Percentiles rank a stretch among this genome's conserved stretches.
phyloP scores from a whole-genome alignment of 2,113 vertebrate genomes.

The Microcebus jonahi region DNA sequence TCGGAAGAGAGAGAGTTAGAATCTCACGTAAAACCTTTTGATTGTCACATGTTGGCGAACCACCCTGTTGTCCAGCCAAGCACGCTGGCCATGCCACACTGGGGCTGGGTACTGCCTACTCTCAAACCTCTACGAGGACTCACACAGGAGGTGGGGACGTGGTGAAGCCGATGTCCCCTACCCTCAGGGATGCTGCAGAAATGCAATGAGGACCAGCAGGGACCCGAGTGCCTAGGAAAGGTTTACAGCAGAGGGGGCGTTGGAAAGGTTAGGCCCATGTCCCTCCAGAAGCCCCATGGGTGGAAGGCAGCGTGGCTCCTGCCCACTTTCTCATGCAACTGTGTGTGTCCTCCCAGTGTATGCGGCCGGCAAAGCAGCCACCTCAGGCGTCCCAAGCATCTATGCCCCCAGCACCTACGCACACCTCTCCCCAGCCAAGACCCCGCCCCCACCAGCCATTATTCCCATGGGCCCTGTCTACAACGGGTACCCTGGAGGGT shows the following conservation, averaged over 20 bases:
- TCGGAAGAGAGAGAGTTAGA: neutral
- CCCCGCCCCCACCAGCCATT: slow-evolving; percentile 81
- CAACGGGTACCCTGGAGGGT: slow-evolving; percentile 87
- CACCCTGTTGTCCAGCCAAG: neutral
- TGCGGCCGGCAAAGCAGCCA: slow-evolving; percentile 93
- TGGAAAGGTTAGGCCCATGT: neutral
- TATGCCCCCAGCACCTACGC: slow-evolving; percentile 89
- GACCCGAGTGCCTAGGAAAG: neutral
- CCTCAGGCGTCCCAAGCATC: slow-evolving; percentile 86
- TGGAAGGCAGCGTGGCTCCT: neutral
- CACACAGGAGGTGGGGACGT: neutral
- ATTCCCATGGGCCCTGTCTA: slow-evolving; percentile 84
- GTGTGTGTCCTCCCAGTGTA: slow-evolving; percentile 86
- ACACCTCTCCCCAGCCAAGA: slow-evolving; percentile 83
- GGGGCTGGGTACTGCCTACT: rapidly evolving
- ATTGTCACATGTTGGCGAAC: neutral
- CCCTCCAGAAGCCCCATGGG: neutral
- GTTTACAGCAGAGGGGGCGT: too few relatives aligned
- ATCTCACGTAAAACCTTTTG: neutral
- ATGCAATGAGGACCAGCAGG: neutral
- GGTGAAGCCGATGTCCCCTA: neutral
- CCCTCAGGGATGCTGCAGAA: neutral
- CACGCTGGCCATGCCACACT: neutral
- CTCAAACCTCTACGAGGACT: neutral
- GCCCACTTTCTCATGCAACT: neutral